These are phyloP conservation scores for Tipula helvola DNA, from an alignment of 2,888 invertebrate species.

Conservation along the genomic window DNA sequence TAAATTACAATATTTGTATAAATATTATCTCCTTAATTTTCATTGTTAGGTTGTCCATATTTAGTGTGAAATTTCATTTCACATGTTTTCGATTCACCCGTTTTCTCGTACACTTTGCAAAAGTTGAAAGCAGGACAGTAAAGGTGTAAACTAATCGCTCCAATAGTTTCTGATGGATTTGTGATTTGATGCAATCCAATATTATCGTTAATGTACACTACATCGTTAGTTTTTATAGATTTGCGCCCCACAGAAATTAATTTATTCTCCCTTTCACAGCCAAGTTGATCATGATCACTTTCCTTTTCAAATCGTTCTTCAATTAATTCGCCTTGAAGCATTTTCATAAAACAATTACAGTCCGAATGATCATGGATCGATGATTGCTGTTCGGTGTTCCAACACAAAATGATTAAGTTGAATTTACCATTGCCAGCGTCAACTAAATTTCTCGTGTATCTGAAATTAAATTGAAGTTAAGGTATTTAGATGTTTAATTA, in stretches of 20 bases:
- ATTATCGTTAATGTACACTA: constrained; percentile 90
- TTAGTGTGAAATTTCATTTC: constrained; percentile 91
- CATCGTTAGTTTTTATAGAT: constrained; percentile 56
- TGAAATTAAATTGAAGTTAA: too few species aligned
- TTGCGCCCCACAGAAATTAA: constrained; percentile 55
- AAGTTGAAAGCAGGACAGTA: constrained; percentile 87
- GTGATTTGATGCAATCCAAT: constrained; percentile 92
- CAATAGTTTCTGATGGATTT: constrained; percentile 79
- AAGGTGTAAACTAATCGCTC: constrained; percentile 84
- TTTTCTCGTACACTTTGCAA: constrained; percentile 81
- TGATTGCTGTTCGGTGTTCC: constrained; percentile 92
- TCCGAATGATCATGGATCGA: constrained; percentile 94
- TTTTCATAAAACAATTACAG: constrained; percentile 96
- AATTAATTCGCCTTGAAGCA: constrained; percentile 66
- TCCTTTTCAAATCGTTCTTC: constrained; percentile 48
- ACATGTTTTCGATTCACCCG: constrained; percentile 58
- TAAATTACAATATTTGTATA: too few species aligned
- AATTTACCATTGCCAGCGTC: constrained; percentile 94
- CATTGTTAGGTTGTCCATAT: constrained; percentile 48
- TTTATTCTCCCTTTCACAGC: constrained; percentile 34
- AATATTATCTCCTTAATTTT: not conserved
- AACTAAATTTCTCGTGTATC: constrained; percentile 92
- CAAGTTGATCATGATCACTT: not conserved
- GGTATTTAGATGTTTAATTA: too few species aligned
- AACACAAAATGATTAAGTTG: constrained; percentile 95